Base-by-base conservation (phyloP, 2,797 vertebrate genomes). In the Channallabes apus region DNA sequence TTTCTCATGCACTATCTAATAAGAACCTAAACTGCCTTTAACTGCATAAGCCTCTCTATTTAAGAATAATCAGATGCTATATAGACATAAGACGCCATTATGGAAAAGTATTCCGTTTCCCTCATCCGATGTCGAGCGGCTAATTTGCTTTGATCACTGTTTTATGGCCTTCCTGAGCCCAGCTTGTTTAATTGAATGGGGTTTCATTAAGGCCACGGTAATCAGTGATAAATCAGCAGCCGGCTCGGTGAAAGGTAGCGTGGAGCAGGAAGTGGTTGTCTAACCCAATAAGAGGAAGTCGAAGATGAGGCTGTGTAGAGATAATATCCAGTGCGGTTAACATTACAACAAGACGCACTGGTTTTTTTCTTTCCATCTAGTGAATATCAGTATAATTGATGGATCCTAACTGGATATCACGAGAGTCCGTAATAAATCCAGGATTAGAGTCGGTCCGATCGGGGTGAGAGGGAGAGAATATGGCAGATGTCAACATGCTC, bases 401-500 rank as follows among this genome's bases (percentile, higher is more conserved):
- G 46, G 35, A 67, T 77, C 17, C 22, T 76, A 11, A 58, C n/a
- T 22, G 18, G 77, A 46, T 61, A 71, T 71, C 61, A 71, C 29
- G 58, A 24, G 24, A 46, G 78, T 58, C 72, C 51, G 29, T 64
- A 65, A 84, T 90, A 80, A 88, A 88, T 85, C 78, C 51, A 82
- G 87, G 89, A 90, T 90, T 88, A 88, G 8, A 73, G 78, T 38
- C 77, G 56, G 81, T 86, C 87, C 83, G 86, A 86, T 87, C 86
- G 84, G 85, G 82, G 64, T 15, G 68, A 87, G 72, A 86, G 80
- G 54, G 80, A 81, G 89, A 88, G 86, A 86, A 91, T 89, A 91
- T 86, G 92, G 90, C 93, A 94, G 93, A 93, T 93, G 92, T 93
- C 91, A 91, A 90, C 86, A 86, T 91, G 92, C 90, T 89, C 91